phyloP scores from a whole-genome alignment of 2,113 vertebrate species.

The Scalopus aquaticus region DNA sequence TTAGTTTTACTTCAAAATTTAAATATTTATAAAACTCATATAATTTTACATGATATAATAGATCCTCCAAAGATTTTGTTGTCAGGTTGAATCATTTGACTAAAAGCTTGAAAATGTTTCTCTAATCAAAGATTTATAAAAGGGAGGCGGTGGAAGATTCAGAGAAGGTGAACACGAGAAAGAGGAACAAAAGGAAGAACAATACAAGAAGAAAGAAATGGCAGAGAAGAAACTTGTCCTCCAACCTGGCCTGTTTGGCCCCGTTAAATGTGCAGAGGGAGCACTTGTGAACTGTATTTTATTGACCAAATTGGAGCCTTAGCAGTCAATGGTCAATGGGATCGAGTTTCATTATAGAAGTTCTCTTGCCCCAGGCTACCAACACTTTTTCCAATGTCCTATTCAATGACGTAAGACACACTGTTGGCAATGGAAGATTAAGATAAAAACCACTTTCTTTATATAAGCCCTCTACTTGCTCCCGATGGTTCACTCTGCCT shows the following conservation, averaged over 20 bases:
- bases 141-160: background rate
- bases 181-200: background rate
- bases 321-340: background rate
- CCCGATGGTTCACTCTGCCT: background rate
- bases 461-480: background rate
- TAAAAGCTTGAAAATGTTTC: background rate
- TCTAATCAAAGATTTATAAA: background rate
- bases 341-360: background rate
- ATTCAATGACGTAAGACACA: background rate
- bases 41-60: background rate
- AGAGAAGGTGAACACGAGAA: background rate
- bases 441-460: background rate
- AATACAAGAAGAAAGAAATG: background rate
- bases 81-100: background rate
- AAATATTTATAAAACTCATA: background rate
- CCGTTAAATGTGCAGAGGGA: background rate
- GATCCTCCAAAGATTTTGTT: background rate
- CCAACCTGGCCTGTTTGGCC: fast-evolving
- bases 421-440: background rate
- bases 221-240: background rate
- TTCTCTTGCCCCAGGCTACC: background rate
- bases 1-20: background rate
- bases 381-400: background rate
- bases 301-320: background rate
- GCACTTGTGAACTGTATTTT: too few relatives aligned